phyloP scores from a whole-genome alignment of 2,888 invertebrate species.

The Smittia sp. region DNA sequence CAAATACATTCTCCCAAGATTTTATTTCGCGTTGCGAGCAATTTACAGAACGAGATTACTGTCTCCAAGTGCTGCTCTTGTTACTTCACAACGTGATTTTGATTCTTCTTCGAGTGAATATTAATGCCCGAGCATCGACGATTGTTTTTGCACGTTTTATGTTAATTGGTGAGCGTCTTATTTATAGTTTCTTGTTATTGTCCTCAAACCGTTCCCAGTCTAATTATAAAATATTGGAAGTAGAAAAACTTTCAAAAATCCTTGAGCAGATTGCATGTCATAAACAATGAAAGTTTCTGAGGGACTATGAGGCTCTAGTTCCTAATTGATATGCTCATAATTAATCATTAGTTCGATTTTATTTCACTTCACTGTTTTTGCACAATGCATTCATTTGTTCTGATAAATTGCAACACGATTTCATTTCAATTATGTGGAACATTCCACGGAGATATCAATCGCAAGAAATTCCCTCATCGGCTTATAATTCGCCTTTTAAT shows the following conservation, averaged over 20 bases:
- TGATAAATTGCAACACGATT: conserved; percentile 20
- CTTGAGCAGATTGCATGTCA: conserved; percentile 25
- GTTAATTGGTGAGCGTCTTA: conserved; percentile 25
- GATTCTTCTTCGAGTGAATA: background rate
- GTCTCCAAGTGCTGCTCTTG: background rate
- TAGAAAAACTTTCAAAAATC: conserved; percentile 28
- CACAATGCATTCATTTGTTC: background rate
- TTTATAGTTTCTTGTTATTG: background rate
- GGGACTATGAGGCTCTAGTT: background rate
- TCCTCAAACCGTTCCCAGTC: background rate
- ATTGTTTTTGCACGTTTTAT: conserved; percentile 24
- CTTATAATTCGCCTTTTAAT: background rate
- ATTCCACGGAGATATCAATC: conserved; percentile 10
- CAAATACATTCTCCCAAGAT: conserved; percentile 29
- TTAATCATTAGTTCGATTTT: conserved; percentile 11
- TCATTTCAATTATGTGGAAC: conserved; percentile 13
- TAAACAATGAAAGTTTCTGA: background rate
- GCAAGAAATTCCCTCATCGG: conserved; percentile 2
- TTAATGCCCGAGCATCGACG: too few species aligned
- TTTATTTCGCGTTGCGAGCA: background rate
- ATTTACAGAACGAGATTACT: background rate
- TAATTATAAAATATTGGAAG: conserved; percentile 1
- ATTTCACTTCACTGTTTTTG: conserved; percentile 1
- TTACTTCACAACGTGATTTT: background rate
- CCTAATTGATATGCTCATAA: conserved; percentile 8